Percentiles rank a stretch among this genome's conserved stretches.
phyloP scores from a whole-genome alignment of 2,797 vertebrate genomes.

The Platalea minor region DNA sequence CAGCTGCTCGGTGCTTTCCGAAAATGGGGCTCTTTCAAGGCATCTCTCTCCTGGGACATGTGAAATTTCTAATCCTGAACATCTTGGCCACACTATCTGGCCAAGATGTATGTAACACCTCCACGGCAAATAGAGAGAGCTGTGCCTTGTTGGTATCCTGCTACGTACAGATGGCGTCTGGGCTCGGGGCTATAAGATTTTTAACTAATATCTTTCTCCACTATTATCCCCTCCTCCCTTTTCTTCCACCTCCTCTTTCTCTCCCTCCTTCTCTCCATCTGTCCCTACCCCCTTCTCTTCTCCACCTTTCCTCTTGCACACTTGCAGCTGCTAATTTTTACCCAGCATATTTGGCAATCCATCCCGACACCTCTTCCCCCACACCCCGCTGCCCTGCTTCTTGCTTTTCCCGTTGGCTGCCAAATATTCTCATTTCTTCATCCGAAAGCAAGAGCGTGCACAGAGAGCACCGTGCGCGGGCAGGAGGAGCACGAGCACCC shows the following conservation, averaged over 20 bases:
- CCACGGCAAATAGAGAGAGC: background rate
- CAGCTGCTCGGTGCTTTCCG: background rate
- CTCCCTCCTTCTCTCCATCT: constrained; percentile 74
- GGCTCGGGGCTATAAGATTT: constrained; percentile 12
- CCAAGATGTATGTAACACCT: background rate
- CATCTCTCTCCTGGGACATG: background rate
- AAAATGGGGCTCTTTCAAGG: background rate
- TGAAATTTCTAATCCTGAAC: background rate
- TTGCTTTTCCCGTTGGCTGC: background rate
- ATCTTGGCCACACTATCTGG: background rate
- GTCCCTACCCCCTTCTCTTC: constrained; percentile 50
- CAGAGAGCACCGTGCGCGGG: background rate
- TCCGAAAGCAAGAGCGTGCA: background rate
- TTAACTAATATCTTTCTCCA: constrained; percentile 23
- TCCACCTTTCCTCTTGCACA: constrained; percentile 63
- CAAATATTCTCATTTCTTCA: background rate
- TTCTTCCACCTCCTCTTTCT: constrained; percentile 61
- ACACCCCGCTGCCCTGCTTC: background rate
- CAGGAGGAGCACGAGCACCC: background rate
- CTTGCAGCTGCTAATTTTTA: constrained; percentile 74
- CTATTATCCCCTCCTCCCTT: constrained; percentile 42
- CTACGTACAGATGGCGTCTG: constrained; percentile 10
- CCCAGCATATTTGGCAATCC: constrained; percentile 63
- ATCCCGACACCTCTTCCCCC: constrained; percentile 63
- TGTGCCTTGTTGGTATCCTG: background rate